A percentile compares a stretch with the other conserved stretches of the same genome.
Evolutionary conservation across 2,888 invertebrate genomes (phyloP).

Genomic region (Hypercompe scribonia): DNA sequence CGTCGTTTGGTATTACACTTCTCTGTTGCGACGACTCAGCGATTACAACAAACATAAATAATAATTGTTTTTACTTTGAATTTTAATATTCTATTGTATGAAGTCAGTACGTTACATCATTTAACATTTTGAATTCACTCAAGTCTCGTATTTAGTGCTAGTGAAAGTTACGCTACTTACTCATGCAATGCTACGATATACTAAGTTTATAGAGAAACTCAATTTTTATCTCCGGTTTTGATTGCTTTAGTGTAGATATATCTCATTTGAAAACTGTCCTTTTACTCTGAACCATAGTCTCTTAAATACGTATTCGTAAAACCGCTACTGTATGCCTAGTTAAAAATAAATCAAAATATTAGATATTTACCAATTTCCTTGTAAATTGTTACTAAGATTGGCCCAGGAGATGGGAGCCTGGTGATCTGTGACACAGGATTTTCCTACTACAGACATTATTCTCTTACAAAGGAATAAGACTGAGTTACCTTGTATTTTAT

Average conservation of each 20-base stretch:
- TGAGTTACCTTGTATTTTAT: too few species aligned
- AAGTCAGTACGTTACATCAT: conserved; percentile 7
- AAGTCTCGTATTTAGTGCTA: conserved; percentile 5
- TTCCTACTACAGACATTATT: too few species aligned
- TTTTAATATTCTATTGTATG: conserved; percentile 12
- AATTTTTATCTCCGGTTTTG: background rate
- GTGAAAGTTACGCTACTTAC: background rate
- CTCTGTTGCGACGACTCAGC: background rate
- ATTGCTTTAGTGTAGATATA: background rate
- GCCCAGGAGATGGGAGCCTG: too few species aligned
- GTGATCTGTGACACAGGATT: too few species aligned
- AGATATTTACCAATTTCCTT: too few species aligned
- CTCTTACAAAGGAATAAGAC: too few species aligned
- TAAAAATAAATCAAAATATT: too few species aligned
- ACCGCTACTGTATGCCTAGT: too few species aligned
- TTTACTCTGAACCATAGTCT: too few species aligned
- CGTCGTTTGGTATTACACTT: background rate
- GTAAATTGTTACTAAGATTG: too few species aligned
- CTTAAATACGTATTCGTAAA: too few species aligned
- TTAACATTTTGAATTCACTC: background rate
- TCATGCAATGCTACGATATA: background rate
- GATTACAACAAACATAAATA: conserved; percentile 1
- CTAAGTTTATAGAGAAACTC: background rate
- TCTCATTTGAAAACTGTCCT: background rate
- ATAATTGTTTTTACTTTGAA: conserved; percentile 8